Evolutionary conservation across 2,113 vertebrate species (phyloP).

Genomic region (Solea senegalensis): DNA sequence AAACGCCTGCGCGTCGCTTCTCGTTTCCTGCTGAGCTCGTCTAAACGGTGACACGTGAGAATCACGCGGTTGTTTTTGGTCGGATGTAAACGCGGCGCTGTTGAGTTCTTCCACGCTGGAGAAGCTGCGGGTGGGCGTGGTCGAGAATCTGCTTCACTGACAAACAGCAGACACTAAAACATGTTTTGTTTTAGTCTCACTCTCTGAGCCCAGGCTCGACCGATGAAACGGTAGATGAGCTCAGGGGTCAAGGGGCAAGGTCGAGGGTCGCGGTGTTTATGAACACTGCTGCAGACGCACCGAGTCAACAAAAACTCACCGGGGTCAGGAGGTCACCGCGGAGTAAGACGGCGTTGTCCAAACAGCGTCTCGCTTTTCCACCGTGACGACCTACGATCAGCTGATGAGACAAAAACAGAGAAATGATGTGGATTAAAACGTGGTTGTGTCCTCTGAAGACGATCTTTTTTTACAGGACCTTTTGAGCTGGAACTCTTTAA

Average conservation of each 20-base stretch:
- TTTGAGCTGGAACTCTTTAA: not conserved
- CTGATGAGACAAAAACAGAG: not conserved
- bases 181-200: not conserved
- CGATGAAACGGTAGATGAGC: slow-evolving; percentile 28
- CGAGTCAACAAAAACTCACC: slow-evolving; percentile 37
- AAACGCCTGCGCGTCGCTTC: not conserved
- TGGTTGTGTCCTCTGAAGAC: not conserved
- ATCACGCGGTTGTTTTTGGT: slow-evolving; percentile 22
- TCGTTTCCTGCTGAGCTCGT: slow-evolving; percentile 14
- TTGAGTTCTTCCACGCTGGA: slow-evolving; percentile 8
- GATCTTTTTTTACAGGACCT: slow-evolving; percentile 19
- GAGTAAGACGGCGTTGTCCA: slow-evolving; percentile 4
- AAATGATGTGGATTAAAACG: no score
- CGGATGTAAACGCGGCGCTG: slow-evolving; percentile 7
- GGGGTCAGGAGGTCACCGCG: slow-evolving; percentile 38
- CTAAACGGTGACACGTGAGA: slow-evolving; percentile 29
- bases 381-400: not conserved
- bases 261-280: slow-evolving; percentile 42
- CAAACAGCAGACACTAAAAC: not conserved
- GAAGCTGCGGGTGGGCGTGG: slow-evolving; percentile 3
- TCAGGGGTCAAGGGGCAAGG: slow-evolving; percentile 21
- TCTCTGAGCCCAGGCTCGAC: slow-evolving; percentile 8
- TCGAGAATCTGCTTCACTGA: slow-evolving; percentile 3
- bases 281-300: slow-evolving; percentile 21
- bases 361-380: not conserved